These are phyloP conservation scores for Choloepus hoffmanni DNA, from an alignment of 2,113 vertebrate species.

Conservation along the genomic window DNA sequence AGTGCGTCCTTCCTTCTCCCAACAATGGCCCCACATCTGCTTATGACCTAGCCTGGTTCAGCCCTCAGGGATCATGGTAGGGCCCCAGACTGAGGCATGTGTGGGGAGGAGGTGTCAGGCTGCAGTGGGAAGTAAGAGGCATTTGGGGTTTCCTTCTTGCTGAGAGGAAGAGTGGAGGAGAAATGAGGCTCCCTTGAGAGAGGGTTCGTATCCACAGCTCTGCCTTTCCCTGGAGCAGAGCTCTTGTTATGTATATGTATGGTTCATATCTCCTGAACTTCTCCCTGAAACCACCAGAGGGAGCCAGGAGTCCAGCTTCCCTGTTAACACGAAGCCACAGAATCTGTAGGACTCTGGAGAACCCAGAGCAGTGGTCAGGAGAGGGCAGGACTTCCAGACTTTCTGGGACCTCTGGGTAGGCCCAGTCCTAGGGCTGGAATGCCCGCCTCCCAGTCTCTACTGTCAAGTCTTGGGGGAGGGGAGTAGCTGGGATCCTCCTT, in stretches of 20 bases:
- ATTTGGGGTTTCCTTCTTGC: slow-evolving; percentile 1
- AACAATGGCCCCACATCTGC: not conserved
- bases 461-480: not conserved
- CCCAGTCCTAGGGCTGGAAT: not conserved
- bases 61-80: no score
- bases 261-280: slow-evolving; percentile 28
- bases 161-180: not conserved
- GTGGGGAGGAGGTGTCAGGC: not conserved
- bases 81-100: not conserved
- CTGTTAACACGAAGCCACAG: not conserved
- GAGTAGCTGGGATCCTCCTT: not conserved
- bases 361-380: not conserved
- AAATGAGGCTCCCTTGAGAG: not conserved
- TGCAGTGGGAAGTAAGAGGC: not conserved
- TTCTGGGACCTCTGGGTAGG: not conserved
- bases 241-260: no score
- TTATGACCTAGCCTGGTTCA: not conserved
- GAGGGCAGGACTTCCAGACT: not conserved
- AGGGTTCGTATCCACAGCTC: not conserved
- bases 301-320: slow-evolving; percentile 59
- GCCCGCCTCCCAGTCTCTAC: not conserved
- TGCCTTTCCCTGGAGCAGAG: not conserved
- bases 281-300: slow-evolving; percentile 64
- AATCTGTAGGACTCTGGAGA: not conserved
- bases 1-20: not conserved